Base-by-base conservation (phyloP, 1,140 invertebrate species). In the Leptestheria dahalacensis region DNA sequence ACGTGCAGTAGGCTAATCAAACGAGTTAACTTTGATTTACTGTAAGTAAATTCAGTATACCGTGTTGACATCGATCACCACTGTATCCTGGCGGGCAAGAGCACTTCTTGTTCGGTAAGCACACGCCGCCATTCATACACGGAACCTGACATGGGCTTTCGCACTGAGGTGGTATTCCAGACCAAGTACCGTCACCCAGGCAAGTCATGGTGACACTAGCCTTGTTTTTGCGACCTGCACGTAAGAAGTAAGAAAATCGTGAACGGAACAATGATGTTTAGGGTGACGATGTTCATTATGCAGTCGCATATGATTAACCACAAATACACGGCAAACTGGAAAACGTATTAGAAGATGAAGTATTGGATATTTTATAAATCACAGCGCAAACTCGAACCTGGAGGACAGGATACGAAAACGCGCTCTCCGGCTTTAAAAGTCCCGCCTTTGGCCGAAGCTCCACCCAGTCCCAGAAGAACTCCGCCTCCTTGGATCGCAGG, bases 391-490 rank as follows among this genome's bases (percentile, higher is more conserved):
- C n/a, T n/a, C n/a, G n/a, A n/a, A 68, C 71, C 71, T 48, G 68
- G 65, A 15, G 74, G 71, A 66, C 77, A 78, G 21, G 68, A 66
- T 28, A 73, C 73, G 9, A 67, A 67, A 6, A 78, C 64, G 25
- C 68, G 64, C 64, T 77, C 75, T 60, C 72, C 68, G 63, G 72
- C 77, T 25, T 73, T 67, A 59, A 74, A 78, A 0, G 74, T 77
- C 28, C 67, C 66, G 2, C 77, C 77, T 6, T 69, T 61, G 15
- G 78, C 64, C 23, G 69, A 67, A 28, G 70, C 70, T 21, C 70
- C 72, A 12, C 65, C 53, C 20, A 64, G 41, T 26, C 70, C 54
- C 26, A 28, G 20, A n/a, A 41, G 6, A 15, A 65, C 64, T 20
- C 63, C 63, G n/a, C 54, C 66, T 57, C 71, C 24, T 3, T 56